phyloP scores from a whole-genome alignment of 2,888 invertebrate genomes.

The Lochmaea capreae region DNA sequence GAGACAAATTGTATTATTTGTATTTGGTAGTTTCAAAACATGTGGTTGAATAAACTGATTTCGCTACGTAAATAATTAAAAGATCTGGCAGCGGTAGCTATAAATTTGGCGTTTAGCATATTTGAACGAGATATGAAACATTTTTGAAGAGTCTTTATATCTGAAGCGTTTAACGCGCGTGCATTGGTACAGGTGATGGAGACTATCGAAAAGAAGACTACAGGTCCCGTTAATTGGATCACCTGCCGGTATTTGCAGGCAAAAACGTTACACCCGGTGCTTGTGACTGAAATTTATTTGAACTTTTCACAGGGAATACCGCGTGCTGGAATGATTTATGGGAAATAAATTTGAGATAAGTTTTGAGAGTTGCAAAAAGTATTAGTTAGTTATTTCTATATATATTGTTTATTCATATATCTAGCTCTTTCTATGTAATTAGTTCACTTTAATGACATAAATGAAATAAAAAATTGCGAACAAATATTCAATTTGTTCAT shows the following conservation, averaged over 20 bases:
- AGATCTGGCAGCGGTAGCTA: conserved; percentile 12
- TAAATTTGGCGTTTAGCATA: conserved; percentile 41
- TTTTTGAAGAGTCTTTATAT: conserved; percentile 52
- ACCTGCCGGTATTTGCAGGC: conserved; percentile 57
- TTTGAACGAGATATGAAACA: conserved; percentile 49
- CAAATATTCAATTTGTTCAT: too few species aligned
- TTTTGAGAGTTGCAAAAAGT: neutral
- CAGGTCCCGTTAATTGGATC: conserved; percentile 66
- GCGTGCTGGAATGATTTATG: neutral
- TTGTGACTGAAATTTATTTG: conserved; percentile 30
- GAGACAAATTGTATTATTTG: too few species aligned
- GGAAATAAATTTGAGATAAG: neutral
- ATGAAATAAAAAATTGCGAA: too few species aligned
- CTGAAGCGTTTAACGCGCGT: conserved; percentile 52
- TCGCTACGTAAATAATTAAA: neutral
- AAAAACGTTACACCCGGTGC: conserved; percentile 43
- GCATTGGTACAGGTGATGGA: conserved; percentile 60
- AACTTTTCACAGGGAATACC: conserved; percentile 23
- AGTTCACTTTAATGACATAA: too few species aligned
- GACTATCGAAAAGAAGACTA: conserved; percentile 54
- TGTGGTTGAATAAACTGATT: conserved; percentile 3
- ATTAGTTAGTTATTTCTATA: neutral
- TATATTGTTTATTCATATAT: neutral
- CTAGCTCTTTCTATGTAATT: too few species aligned
- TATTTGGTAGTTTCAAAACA: neutral